Evolutionary conservation across 2,888 invertebrate genomes (phyloP).

Genomic region (Leptothorax acervorum): DNA sequence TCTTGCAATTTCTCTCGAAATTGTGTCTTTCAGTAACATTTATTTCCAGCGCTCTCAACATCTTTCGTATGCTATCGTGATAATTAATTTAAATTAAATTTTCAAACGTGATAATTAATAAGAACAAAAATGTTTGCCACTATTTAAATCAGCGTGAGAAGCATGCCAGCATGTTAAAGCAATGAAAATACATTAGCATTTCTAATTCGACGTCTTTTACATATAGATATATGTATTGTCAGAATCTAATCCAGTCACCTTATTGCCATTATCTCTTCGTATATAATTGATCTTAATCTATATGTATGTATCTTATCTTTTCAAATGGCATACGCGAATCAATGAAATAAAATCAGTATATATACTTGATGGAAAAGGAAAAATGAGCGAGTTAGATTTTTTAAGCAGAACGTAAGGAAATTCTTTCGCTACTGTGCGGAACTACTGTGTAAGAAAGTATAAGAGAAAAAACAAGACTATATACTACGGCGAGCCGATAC

Average conservation of each 20-base stretch:
- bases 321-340: background rate
- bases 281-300: background rate
- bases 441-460: background rate
- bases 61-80: background rate
- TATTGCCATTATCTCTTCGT: background rate
- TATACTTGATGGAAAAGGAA: background rate
- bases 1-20: background rate
- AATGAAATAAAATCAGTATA: background rate
- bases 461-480: background rate
- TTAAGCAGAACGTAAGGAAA: background rate
- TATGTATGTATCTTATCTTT: background rate
- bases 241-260: background rate
- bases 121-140: background rate
- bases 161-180: background rate
- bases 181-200: background rate
- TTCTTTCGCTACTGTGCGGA: background rate
- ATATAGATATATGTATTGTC: background rate
- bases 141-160: background rate
- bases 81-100: no score
- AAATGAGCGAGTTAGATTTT: background rate
- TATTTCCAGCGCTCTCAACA: background rate
- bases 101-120: no score
- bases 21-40: background rate
- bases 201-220: background rate
- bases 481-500: slow-evolving; percentile 22